Evolutionary conservation across 1,140 invertebrate genomes (phyloP).

Genomic region (Wiebesia pumilae): DNA sequence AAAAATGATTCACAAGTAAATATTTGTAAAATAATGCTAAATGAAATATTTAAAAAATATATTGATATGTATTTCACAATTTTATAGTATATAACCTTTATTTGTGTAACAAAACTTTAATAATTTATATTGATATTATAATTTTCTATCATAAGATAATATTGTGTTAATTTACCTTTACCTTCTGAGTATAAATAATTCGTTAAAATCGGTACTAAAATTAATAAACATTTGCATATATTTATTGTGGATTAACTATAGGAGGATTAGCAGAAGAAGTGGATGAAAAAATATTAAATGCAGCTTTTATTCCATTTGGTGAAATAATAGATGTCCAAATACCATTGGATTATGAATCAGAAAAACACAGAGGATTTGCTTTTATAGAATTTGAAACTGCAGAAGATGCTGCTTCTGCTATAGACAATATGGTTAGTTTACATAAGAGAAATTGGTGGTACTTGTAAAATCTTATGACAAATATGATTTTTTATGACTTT

Average conservation of each 20-base stretch:
- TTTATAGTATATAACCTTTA: background rate
- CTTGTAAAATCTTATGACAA: background rate
- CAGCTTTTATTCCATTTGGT: conserved; percentile 98
- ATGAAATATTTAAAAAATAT: too few species aligned
- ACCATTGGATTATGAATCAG: conserved; percentile 97
- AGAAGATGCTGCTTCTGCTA: conserved; percentile 96
- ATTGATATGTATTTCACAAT: background rate
- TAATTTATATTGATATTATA: background rate
- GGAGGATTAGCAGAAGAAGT: conserved; percentile 98
- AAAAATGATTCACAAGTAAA: too few species aligned
- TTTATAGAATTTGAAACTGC: conserved; percentile 98
- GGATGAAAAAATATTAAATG: conserved; percentile 95
- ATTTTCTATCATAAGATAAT: background rate
- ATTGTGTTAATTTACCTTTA: background rate
- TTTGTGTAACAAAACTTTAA: background rate
- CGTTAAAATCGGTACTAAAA: too few species aligned
- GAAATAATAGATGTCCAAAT: conserved; percentile 98
- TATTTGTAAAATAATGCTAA: too few species aligned
- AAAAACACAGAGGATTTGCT: conserved; percentile 97
- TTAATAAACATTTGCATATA: too few species aligned
- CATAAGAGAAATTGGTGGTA: background rate
- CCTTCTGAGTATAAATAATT: too few species aligned
- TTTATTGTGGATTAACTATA: conserved; percentile 56
- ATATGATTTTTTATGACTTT: conserved; percentile 24
- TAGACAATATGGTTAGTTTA: conserved; percentile 96